Percentiles rank a stretch among this genome's conserved stretches.
Evolutionary conservation across 2,888 invertebrate genomes (phyloP).

Genomic region (Frankliniella fusca): DNA sequence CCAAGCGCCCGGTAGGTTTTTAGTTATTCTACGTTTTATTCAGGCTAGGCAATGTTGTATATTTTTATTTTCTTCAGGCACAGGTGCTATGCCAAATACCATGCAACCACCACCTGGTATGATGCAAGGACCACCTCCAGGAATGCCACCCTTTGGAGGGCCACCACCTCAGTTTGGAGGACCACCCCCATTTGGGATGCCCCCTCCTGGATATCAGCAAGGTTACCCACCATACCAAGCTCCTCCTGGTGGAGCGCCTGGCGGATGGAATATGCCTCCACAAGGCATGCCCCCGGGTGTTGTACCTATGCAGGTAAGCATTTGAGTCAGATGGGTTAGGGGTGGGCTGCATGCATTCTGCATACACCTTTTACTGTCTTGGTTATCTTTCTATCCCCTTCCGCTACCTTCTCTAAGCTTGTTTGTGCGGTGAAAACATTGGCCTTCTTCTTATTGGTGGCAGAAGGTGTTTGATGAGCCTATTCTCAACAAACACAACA

Average conservation of each 20-base stretch:
- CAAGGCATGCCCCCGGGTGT: constrained; percentile 38
- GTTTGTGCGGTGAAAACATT: neutral
- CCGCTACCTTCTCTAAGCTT: neutral
- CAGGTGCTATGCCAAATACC: constrained; percentile 44
- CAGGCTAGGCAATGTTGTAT: neutral
- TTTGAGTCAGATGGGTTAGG: neutral
- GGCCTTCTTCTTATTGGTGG: neutral
- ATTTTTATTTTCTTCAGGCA: neutral
- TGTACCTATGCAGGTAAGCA: constrained; percentile 25
- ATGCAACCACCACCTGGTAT: constrained; percentile 45
- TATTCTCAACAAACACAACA: neutral
- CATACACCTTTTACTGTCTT: neutral
- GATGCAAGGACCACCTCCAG: constrained; percentile 42
- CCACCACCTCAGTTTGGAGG: constrained; percentile 48
- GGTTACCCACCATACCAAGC: neutral
- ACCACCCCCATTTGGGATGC: constrained; percentile 63
- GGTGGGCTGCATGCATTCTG: neutral
- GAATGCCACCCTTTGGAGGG: constrained; percentile 42
- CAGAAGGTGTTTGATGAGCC: neutral
- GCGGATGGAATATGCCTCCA: constrained; percentile 47
- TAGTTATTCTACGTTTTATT: too few species aligned
- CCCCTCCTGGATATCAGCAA: constrained; percentile 61
- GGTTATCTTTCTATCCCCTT: neutral
- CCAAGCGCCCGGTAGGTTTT: constrained; percentile 46
- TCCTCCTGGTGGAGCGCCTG: constrained; percentile 41